Evolutionary conservation across 1,140 invertebrate species (phyloP), one percentile per base, ranked within the genome.

Genomic region (Hetaerina americana): DNA sequence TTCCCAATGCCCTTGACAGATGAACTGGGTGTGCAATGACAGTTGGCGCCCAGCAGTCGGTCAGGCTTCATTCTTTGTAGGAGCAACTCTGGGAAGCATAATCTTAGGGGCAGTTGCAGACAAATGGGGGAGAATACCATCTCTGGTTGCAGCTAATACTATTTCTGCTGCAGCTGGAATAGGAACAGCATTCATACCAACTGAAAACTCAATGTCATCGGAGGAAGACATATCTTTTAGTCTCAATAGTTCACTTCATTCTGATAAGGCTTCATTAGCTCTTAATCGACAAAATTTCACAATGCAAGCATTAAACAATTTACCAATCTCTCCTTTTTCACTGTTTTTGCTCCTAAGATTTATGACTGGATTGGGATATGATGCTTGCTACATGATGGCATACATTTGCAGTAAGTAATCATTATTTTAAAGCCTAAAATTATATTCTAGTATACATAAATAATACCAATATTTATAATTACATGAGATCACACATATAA

Each of bases 1-100:
- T n/a, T n/a, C n/a, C n/a, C n/a, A n/a, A n/a, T n/a, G n/a, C n/a
- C 40, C 40, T 18, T 76, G 71, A 66, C 76, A 87, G 86, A 75
- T 85, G 8, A 79, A 87, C 74, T 88, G 87, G 87, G 84, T 88
- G 3, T 87, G 87, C 76, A 80, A 83, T 10, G 81, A 86, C 6
- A 79, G 81, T 71, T 88, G 86, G 82, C 85, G 83, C 76, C 81
- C 85, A 5, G 82, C 81, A 18, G 76, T 86, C 10, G 84, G 85
- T 5, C 86, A 88, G 78, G 84, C 85, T 0, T 77, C 86, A 40
- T 88, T 86, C 77, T 88, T 87, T 75, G 80, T 85, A 71, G 87
- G 87, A 6, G 27, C 25, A 18, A 68, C 67, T 25, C 3, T 68
- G n/a, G 87, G 87, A 6, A 85, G 84, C 24, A 74, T 87, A 18